Conservation (phyloP, 2,888 invertebrate species). For the Autographa pulchrina region DNA sequence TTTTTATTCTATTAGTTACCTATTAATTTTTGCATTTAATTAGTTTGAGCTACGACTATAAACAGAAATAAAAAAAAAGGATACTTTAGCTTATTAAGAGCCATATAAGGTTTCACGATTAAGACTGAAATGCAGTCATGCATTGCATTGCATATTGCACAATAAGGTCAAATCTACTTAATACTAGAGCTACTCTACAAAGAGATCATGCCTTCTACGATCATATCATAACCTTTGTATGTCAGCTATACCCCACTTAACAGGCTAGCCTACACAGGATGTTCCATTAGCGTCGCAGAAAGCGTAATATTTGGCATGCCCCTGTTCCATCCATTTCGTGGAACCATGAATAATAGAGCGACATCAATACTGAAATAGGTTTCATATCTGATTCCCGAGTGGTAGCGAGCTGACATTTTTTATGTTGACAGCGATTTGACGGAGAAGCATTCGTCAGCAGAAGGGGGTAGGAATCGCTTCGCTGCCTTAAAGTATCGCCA, state of each 20-base stretch:
- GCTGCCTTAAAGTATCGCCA: background rate
- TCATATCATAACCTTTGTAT: background rate
- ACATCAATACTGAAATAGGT: slow-evolving; percentile 45
- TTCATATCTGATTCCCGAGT: slow-evolving; percentile 29
- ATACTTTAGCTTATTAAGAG: too few species aligned
- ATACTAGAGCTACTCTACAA: background rate
- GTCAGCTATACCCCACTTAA: background rate
- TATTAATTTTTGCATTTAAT: too few species aligned
- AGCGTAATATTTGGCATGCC: slow-evolving; percentile 2
- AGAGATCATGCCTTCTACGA: background rate
- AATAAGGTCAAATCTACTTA: background rate
- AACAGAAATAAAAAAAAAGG: too few species aligned
- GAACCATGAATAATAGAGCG: slow-evolving; percentile 32
- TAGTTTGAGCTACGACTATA: too few species aligned
- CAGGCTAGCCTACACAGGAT: background rate
- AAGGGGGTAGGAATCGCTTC: slow-evolving; percentile 35
- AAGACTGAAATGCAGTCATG: too few species aligned
- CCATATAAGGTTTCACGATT: too few species aligned
- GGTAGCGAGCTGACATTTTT: slow-evolving; percentile 37
- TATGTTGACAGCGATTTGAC: slow-evolving; percentile 47
- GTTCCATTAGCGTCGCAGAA: background rate
- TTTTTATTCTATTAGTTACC: too few species aligned
- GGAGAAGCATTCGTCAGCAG: slow-evolving; percentile 55
- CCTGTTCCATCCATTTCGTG: slow-evolving; percentile 5
- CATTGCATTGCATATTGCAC: too few species aligned